Base-by-base conservation (phyloP, 2,113 vertebrate genomes). In the Megaceryle maxima region DNA sequence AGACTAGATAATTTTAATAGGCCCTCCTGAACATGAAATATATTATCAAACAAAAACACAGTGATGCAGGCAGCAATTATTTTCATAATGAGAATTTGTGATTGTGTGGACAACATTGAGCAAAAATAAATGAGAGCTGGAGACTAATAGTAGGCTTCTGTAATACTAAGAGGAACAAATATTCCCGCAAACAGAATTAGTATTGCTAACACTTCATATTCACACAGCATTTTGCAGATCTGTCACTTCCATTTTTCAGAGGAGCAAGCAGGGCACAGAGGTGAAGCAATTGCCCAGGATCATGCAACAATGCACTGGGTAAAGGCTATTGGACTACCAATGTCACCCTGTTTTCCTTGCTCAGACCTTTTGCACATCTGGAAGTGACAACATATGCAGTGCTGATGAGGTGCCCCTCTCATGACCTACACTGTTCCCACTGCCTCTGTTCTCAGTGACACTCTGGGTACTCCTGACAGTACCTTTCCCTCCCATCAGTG, bases 1-100 rank as follows among this genome's bases (percentile, higher is more conserved):
- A 95, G 67, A 85, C 55, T 76, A 81, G 76, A 95, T 96, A 90
- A 92, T 92, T 96, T 95, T 91, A 95, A 97, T 87, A 83, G 90
- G 48, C 39, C 86, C 64, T 96, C 85, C 80, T 81, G 79, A 95
- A 95, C 86, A 72, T 90, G 64, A 95, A 94, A 96, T 88, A 68
- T 50, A 88, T 92, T 92, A 90, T 91, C 89, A 96, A 94, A 96
- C 81, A 95, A 92, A 93, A 93, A 8, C 79, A 68, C 37, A 43
- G 44, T 28, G 44, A 96, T 90, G 84, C 21, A 90, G 90, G 76
- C 68, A 90, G 88, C 82, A 95, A 93, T 96, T 95, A 96, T 95
- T 95, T 90, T 95, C 64, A 53, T 94, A 94, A 96, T 92, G 73
- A 96, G 93, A 93, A 88, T 1, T 75, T 41, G 48, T 76, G 90